These are phyloP conservation scores for Lipotes vexillifer DNA, from an alignment of 2,113 vertebrate species.

Conservation along the genomic window DNA sequence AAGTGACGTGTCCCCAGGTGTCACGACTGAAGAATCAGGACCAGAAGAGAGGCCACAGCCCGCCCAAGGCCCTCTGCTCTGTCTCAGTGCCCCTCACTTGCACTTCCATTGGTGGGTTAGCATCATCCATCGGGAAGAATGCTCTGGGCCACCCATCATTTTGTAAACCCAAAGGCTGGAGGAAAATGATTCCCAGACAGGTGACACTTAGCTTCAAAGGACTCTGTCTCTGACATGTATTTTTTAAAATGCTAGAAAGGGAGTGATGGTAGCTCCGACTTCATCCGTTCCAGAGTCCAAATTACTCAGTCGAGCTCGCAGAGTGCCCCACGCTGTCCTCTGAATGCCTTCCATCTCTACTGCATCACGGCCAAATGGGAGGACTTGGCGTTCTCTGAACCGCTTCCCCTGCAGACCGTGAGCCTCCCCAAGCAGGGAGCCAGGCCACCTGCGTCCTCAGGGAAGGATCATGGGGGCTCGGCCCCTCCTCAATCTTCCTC, in stretches of 20 bases:
- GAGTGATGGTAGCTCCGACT: neutral
- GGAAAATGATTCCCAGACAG: neutral
- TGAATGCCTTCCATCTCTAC: neutral
- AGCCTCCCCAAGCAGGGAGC: no score
- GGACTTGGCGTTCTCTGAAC: neutral
- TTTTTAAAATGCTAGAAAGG: neutral
- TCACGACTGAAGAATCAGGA: neutral
- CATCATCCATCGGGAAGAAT: accelerated
- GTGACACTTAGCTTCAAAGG: neutral
- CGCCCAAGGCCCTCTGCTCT: accelerated
- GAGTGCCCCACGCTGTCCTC: neutral
- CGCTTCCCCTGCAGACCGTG: neutral
- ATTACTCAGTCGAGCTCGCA: accelerated
- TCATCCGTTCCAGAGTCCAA: neutral
- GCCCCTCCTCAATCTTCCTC: no score
- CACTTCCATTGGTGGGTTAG: accelerated
- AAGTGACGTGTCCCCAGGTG: neutral
- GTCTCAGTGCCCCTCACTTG: accelerated
- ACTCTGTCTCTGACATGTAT: accelerated
- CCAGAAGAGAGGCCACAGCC: neutral
- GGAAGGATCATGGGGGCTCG: accelerated
- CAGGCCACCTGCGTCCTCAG: accelerated
- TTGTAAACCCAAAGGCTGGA: neutral
- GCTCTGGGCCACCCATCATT: neutral
- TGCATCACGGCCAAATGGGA: accelerated